Evolutionary conservation across 2,113 vertebrate species (phyloP), one percentile per base, ranked within the genome.

Genomic region (Cynocephalus volans): DNA sequence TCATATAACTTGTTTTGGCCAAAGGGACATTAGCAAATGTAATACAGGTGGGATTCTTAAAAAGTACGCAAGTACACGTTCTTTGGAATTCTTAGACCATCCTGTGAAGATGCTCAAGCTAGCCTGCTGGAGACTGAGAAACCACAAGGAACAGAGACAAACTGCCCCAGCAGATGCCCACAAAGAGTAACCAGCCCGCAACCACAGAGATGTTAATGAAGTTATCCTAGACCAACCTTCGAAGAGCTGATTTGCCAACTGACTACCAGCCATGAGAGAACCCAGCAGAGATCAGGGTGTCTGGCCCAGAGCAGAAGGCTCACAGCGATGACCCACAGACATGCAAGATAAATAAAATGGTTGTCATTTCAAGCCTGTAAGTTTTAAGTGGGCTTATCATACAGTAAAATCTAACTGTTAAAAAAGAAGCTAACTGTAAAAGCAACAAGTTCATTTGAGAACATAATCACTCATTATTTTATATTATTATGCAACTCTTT

Each of bases 401-500:
- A 62, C 13, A 80, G 70, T 62, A 95, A 94, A 73, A 75, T 36
- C n/a, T 13, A 88, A 64, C 17, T 36, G 13, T 76, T 33, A 50
- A 10, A 48, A 19, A 56, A 23, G 10, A 60, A 36, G 11, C 14
- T n/a, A 70, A 88, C 15, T 60, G 21, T 60, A 80, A 93, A 93
- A 88, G 31, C 60, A 58, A 80, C 62, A 73, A 67, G 81, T 65
- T 93, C n/a, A 81, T 60, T 72, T 84, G 17, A 93, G 41, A 24
- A 92, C 31, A 93, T 77, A 85, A 90, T 80, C 36, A 95, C 41
- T 87, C 48, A 90, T 87, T 93, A 85, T 76, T 97, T 93, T 89
- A 76, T 86, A 92, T 82, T 89, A 9, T 45, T 93, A 90, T n/a
- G 13, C 9, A 86, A 23, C 9, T 56, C 50, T 88, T 92, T 85